These are phyloP conservation scores for Lutra lutra DNA, from an alignment of 2,797 vertebrate species.

Conservation along the genomic window DNA sequence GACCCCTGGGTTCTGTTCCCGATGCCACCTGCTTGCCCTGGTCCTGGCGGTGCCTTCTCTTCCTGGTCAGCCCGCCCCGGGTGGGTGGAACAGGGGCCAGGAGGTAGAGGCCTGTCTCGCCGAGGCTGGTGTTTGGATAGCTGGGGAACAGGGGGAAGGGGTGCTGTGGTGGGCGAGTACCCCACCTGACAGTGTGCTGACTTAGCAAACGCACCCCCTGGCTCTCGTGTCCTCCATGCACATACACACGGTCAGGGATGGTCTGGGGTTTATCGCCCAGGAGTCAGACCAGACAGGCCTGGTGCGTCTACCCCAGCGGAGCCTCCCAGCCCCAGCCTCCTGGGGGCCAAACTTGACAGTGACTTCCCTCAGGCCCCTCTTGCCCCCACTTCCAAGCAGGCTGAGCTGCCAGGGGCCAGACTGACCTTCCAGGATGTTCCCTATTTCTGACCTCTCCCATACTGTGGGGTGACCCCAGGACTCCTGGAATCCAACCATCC, in stretches of 20 bases:
- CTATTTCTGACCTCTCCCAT: not conserved
- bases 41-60: not conserved
- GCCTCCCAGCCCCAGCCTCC: not conserved
- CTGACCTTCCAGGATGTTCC: not conserved
- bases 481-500: not conserved
- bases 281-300: not conserved
- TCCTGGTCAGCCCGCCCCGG: not conserved
- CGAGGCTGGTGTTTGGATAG: not conserved
- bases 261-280: not conserved
- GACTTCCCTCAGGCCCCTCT: not conserved
- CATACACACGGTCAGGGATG: accelerated
- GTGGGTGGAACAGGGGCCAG: not conserved
- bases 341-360: not conserved
- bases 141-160: not conserved
- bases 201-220: not conserved
- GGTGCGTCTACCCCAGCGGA: not conserved
- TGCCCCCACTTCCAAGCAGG: not conserved
- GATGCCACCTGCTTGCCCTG: not conserved
- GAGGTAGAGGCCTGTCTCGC: too few relatives aligned
- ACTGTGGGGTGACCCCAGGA: not conserved
- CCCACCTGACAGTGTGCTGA: accelerated
- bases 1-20: not conserved
- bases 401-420: not conserved
- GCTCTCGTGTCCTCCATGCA: not conserved
- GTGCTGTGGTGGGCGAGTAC: accelerated